Conservation (phyloP, 1,140 invertebrate genomes). For the Drosophila triauraria region DNA sequence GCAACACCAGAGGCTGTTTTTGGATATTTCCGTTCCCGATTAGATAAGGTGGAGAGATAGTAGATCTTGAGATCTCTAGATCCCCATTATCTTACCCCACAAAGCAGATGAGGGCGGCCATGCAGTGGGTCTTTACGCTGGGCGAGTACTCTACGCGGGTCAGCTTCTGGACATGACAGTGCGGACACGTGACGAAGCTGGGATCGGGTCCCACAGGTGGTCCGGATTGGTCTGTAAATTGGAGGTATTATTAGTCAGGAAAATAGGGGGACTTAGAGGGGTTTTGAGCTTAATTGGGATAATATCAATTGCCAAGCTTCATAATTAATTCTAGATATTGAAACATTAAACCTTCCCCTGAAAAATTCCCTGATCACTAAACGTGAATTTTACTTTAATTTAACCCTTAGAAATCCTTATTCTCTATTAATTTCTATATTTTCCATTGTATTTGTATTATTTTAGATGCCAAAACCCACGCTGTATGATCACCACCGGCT, state of each 20-base stretch:
- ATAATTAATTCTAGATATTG: no score
- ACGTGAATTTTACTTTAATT: no score
- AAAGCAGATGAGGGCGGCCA: slow-evolving; percentile 87
- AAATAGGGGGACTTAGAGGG: no score
- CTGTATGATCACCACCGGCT: slow-evolving; percentile 74
- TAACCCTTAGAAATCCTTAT: not conserved
- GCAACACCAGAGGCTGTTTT: slow-evolving; percentile 86
- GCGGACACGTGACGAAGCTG: slow-evolving; percentile 86
- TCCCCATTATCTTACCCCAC: slow-evolving; percentile 85
- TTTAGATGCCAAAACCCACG: slow-evolving; percentile 49
- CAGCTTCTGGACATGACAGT: slow-evolving; percentile 86
- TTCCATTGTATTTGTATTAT: not conserved
- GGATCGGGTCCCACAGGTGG: slow-evolving; percentile 85
- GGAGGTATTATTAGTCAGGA: not conserved
- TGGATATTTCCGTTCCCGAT: slow-evolving; percentile 22
- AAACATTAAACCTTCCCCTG: not conserved
- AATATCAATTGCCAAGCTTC: no score
- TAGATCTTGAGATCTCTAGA: slow-evolving; percentile 1
- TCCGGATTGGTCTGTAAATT: slow-evolving; percentile 53
- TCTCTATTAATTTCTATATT: not conserved
- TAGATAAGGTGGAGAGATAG: slow-evolving; percentile 34
- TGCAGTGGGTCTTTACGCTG: slow-evolving; percentile 87
- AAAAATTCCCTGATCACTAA: no score
- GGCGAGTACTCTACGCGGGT: slow-evolving; percentile 86
- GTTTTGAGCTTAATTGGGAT: not conserved